Conservation (phyloP, 2,888 invertebrate species). For the Alitta virens region DNA sequence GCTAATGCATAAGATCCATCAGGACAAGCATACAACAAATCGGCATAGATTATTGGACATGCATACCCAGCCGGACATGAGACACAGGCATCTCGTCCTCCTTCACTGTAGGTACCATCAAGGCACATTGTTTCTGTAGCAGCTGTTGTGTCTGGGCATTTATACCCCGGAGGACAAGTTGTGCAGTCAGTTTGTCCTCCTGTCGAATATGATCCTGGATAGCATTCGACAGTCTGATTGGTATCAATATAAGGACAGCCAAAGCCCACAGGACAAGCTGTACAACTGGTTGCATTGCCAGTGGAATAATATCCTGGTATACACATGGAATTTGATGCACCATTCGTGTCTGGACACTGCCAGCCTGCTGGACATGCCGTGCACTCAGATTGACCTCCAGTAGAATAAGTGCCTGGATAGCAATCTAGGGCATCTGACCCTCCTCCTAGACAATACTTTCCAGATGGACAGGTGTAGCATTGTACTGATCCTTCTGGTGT, state of each 20-base stretch:
- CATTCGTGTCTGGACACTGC: slow-evolving; percentile 37
- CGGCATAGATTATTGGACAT: slow-evolving; percentile 46
- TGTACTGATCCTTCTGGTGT: no score
- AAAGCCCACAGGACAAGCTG: slow-evolving; percentile 33
- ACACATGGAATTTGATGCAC: slow-evolving; percentile 38
- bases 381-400: slow-evolving; percentile 37
- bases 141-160: slow-evolving; percentile 39
- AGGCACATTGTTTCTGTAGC: slow-evolving; percentile 36
- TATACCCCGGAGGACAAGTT: slow-evolving; percentile 41
- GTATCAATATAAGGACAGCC: slow-evolving; percentile 32
- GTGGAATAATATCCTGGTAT: slow-evolving; percentile 34
- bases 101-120: slow-evolving; percentile 40
- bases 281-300: slow-evolving; percentile 19
- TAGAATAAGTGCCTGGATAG: slow-evolving; percentile 38
- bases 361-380: slow-evolving; percentile 44
- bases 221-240: slow-evolving; percentile 29
- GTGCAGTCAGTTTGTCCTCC: slow-evolving; percentile 34
- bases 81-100: slow-evolving; percentile 39
- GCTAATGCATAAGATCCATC: slow-evolving; percentile 42
- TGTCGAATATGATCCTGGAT: slow-evolving; percentile 40
- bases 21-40: slow-evolving; percentile 33
- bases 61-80: slow-evolving; percentile 47
- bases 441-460: slow-evolving; percentile 51
- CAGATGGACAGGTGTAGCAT: slow-evolving; percentile 48
- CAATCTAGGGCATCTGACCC: no score